A percentile compares a stretch with the other conserved stretches of the same genome.
Conservation (phyloP, 2,797 vertebrate species). For the Crocidura indochinensis region DNA sequence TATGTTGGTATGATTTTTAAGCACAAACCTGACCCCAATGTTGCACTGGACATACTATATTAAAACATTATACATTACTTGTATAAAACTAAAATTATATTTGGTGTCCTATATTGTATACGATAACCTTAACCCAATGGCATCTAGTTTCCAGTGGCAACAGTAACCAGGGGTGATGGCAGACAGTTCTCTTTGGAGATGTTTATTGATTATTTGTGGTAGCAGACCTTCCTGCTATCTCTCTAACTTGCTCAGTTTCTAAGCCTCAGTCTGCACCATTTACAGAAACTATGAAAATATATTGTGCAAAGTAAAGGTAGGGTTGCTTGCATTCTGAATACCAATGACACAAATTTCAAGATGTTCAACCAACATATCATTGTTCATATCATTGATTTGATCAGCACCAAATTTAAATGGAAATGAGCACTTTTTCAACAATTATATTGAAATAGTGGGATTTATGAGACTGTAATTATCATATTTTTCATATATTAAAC, state of each 20-base stretch:
- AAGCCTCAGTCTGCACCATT: background rate
- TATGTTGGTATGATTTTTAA: background rate
- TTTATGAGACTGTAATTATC: too few relatives aligned
- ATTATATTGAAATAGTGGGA: too few relatives aligned
- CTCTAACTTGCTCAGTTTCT: background rate
- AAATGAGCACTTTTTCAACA: background rate
- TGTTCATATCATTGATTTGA: background rate
- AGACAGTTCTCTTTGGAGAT: background rate
- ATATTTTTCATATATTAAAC: too few relatives aligned
- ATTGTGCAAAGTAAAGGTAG: background rate
- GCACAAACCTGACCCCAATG: background rate
- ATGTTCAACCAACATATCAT: background rate
- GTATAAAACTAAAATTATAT: slow-evolving; percentile 46
- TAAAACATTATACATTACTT: background rate
- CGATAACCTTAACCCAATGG: background rate
- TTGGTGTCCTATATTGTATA: background rate
- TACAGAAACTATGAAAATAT: slow-evolving; percentile 32
- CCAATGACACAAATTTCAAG: background rate
- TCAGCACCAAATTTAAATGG: background rate
- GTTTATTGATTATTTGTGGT: background rate
- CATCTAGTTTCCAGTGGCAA: background rate
- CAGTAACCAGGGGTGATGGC: background rate
- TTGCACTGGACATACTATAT: background rate
- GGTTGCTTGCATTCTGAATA: background rate
- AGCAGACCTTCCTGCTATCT: background rate